phyloP scores from a whole-genome alignment of 1,140 invertebrate genomes.

The Anastrepha obliqua region DNA sequence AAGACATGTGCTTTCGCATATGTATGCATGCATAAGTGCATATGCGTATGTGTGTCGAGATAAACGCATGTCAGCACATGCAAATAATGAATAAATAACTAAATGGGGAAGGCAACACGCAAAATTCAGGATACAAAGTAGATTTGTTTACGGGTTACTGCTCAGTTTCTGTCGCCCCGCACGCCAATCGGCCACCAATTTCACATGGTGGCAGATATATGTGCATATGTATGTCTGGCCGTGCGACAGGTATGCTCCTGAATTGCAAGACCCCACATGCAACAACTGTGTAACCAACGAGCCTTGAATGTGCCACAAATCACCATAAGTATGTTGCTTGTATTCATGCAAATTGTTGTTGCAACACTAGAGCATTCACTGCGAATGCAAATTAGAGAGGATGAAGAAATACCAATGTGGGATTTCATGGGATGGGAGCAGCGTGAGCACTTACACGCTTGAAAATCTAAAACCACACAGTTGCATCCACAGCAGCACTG shows the following conservation, averaged over 20 bases:
- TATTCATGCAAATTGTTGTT: background rate
- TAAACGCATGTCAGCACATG: conserved; percentile 40
- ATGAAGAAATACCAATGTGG: background rate
- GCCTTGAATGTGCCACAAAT: conserved; percentile 36
- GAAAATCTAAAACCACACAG: conserved; percentile 8
- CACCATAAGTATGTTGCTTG: conserved; percentile 37
- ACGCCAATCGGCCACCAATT: background rate
- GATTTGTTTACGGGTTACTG: conserved; percentile 3
- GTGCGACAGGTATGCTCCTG: background rate
- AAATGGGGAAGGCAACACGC: conserved; percentile 5
- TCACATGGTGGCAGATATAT: background rate
- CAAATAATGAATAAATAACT: conserved; percentile 44
- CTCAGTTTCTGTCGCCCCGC: background rate
- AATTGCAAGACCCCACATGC: background rate
- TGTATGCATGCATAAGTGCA: background rate
- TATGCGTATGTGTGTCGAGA: background rate
- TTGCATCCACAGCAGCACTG: background rate
- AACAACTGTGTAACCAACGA: conserved; percentile 1
- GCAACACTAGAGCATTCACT: background rate
- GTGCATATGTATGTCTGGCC: background rate
- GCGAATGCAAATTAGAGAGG: conserved; percentile 21
- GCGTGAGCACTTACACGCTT: conserved; percentile 29
- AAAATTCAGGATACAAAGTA: conserved; percentile 1
- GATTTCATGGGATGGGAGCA: background rate
- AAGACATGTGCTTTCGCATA: background rate